These are phyloP conservation scores for Chrysochloris asiatica DNA, from an alignment of 2,113 vertebrate genomes.

Conservation along the genomic window DNA sequence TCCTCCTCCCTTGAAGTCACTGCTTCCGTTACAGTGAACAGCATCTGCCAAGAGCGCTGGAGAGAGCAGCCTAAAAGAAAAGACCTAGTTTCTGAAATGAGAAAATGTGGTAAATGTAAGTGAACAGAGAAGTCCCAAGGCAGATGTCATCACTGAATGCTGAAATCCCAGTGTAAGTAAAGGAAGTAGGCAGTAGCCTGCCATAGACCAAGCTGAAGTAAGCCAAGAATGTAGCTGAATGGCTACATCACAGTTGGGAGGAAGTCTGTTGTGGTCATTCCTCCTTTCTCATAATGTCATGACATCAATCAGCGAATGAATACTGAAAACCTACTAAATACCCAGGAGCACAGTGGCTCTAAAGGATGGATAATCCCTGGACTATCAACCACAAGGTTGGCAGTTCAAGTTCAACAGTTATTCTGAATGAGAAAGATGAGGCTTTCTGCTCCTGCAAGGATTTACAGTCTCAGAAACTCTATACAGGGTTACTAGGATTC, in stretches of 20 bases:
- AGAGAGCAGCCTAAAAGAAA: neutral
- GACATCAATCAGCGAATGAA: neutral
- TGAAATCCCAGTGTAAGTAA: neutral
- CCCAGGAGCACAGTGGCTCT: too few species aligned
- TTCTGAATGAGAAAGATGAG: too few species aligned
- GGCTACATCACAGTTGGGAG: neutral
- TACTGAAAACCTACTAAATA: too few species aligned
- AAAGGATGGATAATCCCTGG: too few species aligned
- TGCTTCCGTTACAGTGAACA: neutral
- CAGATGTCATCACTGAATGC: neutral
- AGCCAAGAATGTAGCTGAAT: neutral
- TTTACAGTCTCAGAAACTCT: too few species aligned
- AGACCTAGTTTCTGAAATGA: neutral
- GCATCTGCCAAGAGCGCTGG: neutral
- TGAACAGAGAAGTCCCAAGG: neutral
- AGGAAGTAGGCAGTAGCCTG: neutral
- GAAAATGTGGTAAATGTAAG: neutral
- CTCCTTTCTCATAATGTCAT: neutral
- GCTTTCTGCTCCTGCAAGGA: too few species aligned
- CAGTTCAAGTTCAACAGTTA: too few species aligned
- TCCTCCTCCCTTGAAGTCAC: neutral
- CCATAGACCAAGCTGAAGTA: too few species aligned
- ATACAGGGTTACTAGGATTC: too few species aligned
- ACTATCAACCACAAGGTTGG: too few species aligned
- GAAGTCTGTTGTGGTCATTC: neutral